These are phyloP conservation scores for Myanophis thanlyinensis DNA, from an alignment of 2,113 vertebrate genomes.

Conservation along the genomic window DNA sequence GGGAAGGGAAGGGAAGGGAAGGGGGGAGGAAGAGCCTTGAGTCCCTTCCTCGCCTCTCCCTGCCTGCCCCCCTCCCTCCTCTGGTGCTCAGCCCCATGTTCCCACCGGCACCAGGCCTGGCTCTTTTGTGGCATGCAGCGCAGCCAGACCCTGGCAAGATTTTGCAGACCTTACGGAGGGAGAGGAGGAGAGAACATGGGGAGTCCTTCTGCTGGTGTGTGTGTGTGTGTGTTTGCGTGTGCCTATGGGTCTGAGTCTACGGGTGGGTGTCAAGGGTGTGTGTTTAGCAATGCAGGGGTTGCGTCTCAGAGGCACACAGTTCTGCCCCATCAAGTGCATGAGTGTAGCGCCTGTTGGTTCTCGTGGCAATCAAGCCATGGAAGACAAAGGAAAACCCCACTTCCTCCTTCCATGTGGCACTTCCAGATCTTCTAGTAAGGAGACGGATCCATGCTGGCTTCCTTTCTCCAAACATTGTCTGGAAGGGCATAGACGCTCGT, in stretches of 20 bases:
- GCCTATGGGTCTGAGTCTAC: not conserved
- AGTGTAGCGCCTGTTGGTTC: not conserved
- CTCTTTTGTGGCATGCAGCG: accelerated
- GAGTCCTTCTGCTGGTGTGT: not conserved
- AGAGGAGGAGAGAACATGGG: not conserved
- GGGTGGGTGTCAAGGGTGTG: not conserved
- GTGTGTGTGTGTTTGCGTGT: accelerated
- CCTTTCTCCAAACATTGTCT: not conserved
- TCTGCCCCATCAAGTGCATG: not conserved
- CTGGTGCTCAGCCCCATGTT: constrained; percentile 28
- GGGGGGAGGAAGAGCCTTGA: constrained; percentile 52
- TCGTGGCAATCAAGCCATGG: not conserved
- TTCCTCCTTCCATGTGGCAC: not conserved
- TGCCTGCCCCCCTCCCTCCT: not conserved
- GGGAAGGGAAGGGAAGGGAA: constrained; percentile 26
- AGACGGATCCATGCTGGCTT: not conserved
- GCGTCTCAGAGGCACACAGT: not conserved
- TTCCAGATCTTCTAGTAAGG: not conserved
- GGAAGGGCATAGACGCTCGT: not conserved
- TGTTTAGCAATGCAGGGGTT: not conserved
- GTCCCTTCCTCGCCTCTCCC: constrained; percentile 57
- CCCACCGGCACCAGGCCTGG: not conserved
- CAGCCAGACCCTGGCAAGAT: not conserved
- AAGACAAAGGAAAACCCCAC: not conserved
- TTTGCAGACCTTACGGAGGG: not conserved